Evolutionary conservation across 2,797 vertebrate species (phyloP).

Genomic region (Bovichtus diacanthus): DNA sequence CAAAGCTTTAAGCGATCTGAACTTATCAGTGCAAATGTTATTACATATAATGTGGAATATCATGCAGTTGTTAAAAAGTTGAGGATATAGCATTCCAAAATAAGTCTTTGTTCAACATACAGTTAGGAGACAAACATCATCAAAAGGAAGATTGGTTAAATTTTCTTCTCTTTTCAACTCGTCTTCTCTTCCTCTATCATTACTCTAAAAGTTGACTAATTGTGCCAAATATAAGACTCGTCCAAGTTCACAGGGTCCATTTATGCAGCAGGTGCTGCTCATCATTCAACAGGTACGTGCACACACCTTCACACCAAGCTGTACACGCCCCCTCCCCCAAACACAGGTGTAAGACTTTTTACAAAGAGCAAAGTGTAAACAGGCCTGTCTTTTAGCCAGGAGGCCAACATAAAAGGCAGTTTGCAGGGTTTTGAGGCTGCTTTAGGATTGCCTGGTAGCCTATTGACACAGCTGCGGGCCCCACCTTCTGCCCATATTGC

Average conservation of each 20-base stretch:
- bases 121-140: not conserved
- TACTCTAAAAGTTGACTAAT: constrained; percentile 18
- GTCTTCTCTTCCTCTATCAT: not conserved
- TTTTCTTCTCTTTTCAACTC: not conserved
- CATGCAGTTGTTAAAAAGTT: not conserved
- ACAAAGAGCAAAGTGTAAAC: constrained; percentile 75
- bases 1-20: not conserved
- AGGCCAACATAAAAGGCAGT: constrained; percentile 76
- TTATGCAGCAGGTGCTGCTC: constrained; percentile 75
- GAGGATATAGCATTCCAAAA: not conserved
- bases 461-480: constrained; percentile 88
- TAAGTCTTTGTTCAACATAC: not conserved
- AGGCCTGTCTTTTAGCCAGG: constrained; percentile 67
- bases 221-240: constrained; percentile 19
- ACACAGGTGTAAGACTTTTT: constrained; percentile 75
- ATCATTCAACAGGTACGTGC: constrained; percentile 70
- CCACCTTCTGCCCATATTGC: constrained; percentile 74
- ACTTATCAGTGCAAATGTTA: no score
- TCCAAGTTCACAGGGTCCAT: constrained; percentile 56
- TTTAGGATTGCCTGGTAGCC: constrained; percentile 73
- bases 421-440: constrained; percentile 68
- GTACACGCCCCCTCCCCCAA: constrained; percentile 27
- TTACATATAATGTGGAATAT: not conserved
- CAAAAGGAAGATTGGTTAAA: not conserved
- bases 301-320: constrained; percentile 61